Base-by-base conservation (phyloP, 1,140 invertebrate genomes). In the Camponotus floridanus region DNA sequence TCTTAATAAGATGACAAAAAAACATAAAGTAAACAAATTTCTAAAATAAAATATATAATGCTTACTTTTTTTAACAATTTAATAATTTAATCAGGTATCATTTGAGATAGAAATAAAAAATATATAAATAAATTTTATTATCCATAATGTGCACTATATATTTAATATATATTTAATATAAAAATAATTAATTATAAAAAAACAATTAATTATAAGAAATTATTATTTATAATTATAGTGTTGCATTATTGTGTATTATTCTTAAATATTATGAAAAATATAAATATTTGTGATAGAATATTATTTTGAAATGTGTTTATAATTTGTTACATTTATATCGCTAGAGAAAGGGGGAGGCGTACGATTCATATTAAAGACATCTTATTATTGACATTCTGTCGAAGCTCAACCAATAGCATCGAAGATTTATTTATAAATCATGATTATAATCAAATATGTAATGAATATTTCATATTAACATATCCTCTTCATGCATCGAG, bases 321-420 rank as follows among this genome's bases (percentile, higher is more conserved):
- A 74, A 73, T 13, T 33, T 33, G 8, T 21, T 48, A 7, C 3
- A 74, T 61, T 73, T 59, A 61, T 73, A 13, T 26, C 3, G 39
- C 36, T 48, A 36, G 18, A 57, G 65, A 59, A 13, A n/a, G 26
- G 0, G 26, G 26, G n/a, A n/a, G 26, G 26, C 15, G 13, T 15
- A 26, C 21, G 26, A 1, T n/a, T 7, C 33, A 3, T 62, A 61
- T 33, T 31, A 13, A 55, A 62, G 26, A 0, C 42, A 48, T 61
- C 55, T 61, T 59, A 3, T 48, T 73, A 81, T 83, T 83, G 79
- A 62, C 39, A 73, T 83, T 62, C 18, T 83, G 55, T 74, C 68
- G 31, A 61, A 61, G 39, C 18, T 83, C 18, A 57, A 80, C 13
- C 18, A 57, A n/a, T 13, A 31, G 36, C 15, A 9, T 6, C 2